Evolutionary conservation across 2,888 invertebrate genomes (phyloP), one percentile per base, ranked within the genome.

Genomic region (Pycnomerus fuliginosus): DNA sequence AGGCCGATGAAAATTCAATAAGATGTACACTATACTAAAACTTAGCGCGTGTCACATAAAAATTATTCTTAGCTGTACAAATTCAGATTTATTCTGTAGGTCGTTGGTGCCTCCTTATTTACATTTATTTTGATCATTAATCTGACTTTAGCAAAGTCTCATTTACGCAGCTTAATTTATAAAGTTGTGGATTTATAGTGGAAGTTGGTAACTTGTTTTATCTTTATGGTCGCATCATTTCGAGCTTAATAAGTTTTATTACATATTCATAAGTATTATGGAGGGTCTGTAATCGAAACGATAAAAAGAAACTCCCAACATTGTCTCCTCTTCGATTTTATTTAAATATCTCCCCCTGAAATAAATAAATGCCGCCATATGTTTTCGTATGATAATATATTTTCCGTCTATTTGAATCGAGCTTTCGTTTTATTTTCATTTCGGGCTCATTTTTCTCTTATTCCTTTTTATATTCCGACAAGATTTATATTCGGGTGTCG

Each of bases 131-230:
- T 59, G 65, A 62, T 70, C 70, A 70, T 71, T 72, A 70, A 71
- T 72, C 69, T 70, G 70, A 71, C 71, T 72, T 70, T 70, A 67
- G 64, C 65, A 65, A 68, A 71, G 69, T 69, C 70, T 67, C 69
- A 69, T 70, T 71, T 70, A 67, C 68, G 69, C 67, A 63, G 69
- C 69, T 69, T 71, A 70, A 71, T 70, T 70, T 68, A 67, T 66
- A 69, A 71, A 71, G 71, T 71, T 71, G 63, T 61, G 68, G 67
- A 71, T 71, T 71, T 71, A 71, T 71, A 66, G 70, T 65, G 55
- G 64, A 71, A 71, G 69, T 71, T 71, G 54, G 7, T 36, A 66
- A 67, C 67, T 68, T 68, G 69, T 68, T 68, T 69, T 69, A 71
- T 71, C 69, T 69, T 69, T 68, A 69, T 65, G 66, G 65, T 61